Evolutionary conservation across 2,113 vertebrate species (phyloP), one percentile per base, ranked within the genome.

Genomic region (Brachirus orientalis): DNA sequence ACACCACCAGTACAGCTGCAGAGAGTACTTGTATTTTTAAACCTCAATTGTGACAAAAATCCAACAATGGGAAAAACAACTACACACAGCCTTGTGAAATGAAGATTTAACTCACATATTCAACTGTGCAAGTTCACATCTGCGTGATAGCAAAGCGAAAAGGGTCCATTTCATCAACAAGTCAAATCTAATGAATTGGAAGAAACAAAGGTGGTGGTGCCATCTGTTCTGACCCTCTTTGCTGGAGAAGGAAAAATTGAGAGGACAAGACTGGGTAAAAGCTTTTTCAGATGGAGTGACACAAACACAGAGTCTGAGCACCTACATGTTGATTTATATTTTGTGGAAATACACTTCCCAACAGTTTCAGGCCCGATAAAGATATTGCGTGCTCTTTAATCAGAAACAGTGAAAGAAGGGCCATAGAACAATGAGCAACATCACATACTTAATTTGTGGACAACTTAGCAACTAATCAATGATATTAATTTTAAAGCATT

Each of bases 91-190:
- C 22, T 20, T 40, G 57, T 53, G 45, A 66, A 43, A 75, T 70
- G 51, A 55, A 70, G 61, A 54, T n/a, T 16, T 37, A 44, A 63
- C 35, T 53, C 58, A 65, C 13, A 28, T 35, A 62, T 14, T 67
- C 69, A 60, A 64, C 77, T 56, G 56, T 70, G 83, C 60, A 84
- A 70, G 73, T 72, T 63, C 80, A 88, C 90, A 92, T 93, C 90
- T 93, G 90, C 86, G 86, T 70, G 70, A 68, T 80, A 73, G 72
- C 54, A 83, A 46, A 86, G 86, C 53, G 69, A 76, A 88, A 88
- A 87, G 88, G 85, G 89, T 93, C 89, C 79, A 81, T 93, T 91
- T 92, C 92, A 92, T 92, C 91, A 92, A 91, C 90, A 90, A 89
- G 89, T 91, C 89, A 85, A 83, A 89, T 88, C 86, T 93, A 94